Percentiles rank a stretch among this genome's conserved stretches.
Conservation (phyloP, 2,113 vertebrate genomes). For the Cyprinodon tularosa region DNA sequence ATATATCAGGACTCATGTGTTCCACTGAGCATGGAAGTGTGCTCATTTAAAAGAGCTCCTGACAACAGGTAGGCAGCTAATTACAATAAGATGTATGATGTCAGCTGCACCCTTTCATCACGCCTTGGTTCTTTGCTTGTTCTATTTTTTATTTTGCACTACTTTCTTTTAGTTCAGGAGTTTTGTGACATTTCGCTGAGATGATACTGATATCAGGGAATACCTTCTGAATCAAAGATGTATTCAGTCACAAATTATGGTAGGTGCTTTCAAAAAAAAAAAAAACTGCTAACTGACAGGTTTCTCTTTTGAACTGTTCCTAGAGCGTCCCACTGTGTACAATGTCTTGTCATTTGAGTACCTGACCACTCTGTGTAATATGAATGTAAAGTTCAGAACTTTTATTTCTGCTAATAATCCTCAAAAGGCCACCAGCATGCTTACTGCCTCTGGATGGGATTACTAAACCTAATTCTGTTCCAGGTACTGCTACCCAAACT, state of each 20-base stretch:
- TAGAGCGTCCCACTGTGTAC: background rate
- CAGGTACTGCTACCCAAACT: background rate
- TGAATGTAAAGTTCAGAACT: background rate
- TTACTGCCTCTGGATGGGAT: background rate
- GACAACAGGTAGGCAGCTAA: background rate
- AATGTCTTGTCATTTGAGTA: background rate
- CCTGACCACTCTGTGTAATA: background rate
- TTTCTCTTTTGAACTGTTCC: background rate
- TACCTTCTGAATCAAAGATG: background rate
- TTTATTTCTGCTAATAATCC: background rate
- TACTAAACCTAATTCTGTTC: background rate
- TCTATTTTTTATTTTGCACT: background rate
- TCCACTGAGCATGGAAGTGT: background rate
- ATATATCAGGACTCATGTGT: constrained; percentile 3
- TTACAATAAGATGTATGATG: constrained; percentile 1
- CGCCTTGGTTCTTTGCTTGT: background rate
- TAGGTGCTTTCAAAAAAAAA: background rate
- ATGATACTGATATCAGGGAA: background rate
- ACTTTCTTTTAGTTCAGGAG: background rate
- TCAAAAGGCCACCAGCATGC: background rate
- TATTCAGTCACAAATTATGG: background rate
- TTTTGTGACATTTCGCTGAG: background rate
- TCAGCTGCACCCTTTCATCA: background rate
- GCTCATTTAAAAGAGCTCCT: background rate
- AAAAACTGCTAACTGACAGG: background rate